Evolutionary conservation across 2,888 invertebrate genomes (phyloP).

Genomic region (Abrostola tripartita): DNA sequence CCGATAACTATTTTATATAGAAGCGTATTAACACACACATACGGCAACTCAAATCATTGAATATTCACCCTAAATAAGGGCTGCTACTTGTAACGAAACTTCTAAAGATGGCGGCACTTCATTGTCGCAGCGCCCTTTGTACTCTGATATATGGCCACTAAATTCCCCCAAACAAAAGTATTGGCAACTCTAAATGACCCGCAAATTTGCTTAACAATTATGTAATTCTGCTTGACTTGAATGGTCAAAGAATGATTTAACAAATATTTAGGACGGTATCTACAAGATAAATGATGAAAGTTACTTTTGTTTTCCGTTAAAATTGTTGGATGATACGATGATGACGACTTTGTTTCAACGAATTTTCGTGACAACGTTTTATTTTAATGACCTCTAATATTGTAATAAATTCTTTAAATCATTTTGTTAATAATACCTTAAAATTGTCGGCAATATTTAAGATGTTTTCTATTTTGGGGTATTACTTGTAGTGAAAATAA

Average conservation of each 20-base stretch:
- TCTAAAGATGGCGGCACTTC: conserved; percentile 48
- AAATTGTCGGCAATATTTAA: too few species aligned
- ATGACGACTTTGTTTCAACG: not conserved
- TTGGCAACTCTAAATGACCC: conserved; percentile 51
- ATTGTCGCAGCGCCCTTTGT: conserved; percentile 63
- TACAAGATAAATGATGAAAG: conserved; percentile 25
- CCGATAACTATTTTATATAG: too few species aligned
- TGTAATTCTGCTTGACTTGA: conserved; percentile 27
- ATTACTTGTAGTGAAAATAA: too few species aligned
- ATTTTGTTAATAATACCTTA: too few species aligned
- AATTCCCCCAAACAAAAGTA: conserved; percentile 67
- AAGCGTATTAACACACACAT: too few species aligned
- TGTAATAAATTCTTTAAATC: not conserved
- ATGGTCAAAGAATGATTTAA: conserved; percentile 16
- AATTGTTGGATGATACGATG: not conserved
- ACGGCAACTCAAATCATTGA: not conserved
- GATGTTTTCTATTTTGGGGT: too few species aligned
- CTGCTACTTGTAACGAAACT: conserved; percentile 45
- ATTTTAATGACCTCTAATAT: not conserved
- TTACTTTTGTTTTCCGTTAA: conserved; percentile 19
- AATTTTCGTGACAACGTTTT: not conserved
- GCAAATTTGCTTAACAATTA: conserved; percentile 44
- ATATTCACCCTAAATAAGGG: conserved; percentile 25
- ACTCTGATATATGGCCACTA: conserved; percentile 71
- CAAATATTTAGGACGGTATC: conserved; percentile 11